Percentiles rank a stretch among this genome's conserved stretches.
Evolutionary conservation across 37 sponge, comb jelly and placozoan genomes (phyloP).

Genomic region (Cliona cf. orientalis): DNA sequence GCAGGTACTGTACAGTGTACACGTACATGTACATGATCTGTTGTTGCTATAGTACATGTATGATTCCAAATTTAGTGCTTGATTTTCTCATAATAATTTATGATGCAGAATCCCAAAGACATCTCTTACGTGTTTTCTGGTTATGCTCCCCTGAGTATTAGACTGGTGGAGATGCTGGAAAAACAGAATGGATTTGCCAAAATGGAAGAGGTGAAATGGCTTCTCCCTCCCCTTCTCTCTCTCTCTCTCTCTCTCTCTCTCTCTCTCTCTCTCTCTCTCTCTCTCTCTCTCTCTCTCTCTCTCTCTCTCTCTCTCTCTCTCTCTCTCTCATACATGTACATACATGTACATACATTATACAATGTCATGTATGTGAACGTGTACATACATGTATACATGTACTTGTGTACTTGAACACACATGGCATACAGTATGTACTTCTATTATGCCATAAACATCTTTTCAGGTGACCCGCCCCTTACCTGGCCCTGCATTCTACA

Average conservation of each 20-base stretch:
- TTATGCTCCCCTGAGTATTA: conserved; percentile 95
- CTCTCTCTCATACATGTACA: background rate
- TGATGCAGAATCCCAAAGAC: conserved; percentile 52
- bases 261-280: background rate
- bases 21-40: background rate
- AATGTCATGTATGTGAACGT: background rate
- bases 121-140: conserved; percentile 93
- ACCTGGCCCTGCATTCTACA: conserved; percentile 26
- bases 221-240: background rate
- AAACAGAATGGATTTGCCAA: conserved; percentile 56
- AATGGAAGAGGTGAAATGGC: conserved; percentile 72
- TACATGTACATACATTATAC: background rate
- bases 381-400: background rate
- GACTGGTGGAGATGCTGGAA: conserved; percentile 80
- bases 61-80: background rate
- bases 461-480: conserved; percentile 7
- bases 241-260: background rate
- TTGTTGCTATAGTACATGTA: background rate
- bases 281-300: background rate
- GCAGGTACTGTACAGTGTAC: background rate
- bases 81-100: background rate
- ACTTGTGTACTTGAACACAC: no score
- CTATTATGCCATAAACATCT: background rate
- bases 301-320: background rate
- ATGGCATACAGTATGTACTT: background rate